A percentile compares a stretch with the other conserved stretches of the same genome.
These are phyloP conservation scores for Microcebus ravelobensis DNA, from an alignment of 2,113 vertebrate species.

Conservation along the genomic window DNA sequence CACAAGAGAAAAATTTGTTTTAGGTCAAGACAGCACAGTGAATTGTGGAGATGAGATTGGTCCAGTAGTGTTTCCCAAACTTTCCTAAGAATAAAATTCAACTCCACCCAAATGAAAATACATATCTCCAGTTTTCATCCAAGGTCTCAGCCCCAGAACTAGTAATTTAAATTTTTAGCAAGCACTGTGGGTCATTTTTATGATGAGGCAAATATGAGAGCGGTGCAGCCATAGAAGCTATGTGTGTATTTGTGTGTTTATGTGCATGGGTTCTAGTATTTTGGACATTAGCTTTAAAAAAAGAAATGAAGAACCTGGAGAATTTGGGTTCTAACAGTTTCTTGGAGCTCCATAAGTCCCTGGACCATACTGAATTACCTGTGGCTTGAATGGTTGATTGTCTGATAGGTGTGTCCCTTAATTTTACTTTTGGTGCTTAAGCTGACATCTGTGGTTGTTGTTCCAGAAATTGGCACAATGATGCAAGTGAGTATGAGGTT, in stretches of 20 bases:
- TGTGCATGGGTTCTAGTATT: not conserved
- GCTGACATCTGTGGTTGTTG: not conserved
- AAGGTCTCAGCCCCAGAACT: not conserved
- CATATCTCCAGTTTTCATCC: not conserved
- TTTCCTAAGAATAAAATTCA: not conserved
- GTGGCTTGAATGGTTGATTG: not conserved
- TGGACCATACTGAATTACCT: not conserved
- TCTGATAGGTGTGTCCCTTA: not conserved
- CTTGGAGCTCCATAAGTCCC: not conserved
- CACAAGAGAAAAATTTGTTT: not conserved
- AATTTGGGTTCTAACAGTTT: not conserved
- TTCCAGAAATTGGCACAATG: too few species aligned
- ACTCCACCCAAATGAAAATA: not conserved
- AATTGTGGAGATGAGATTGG: not conserved
- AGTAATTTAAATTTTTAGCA: not conserved
- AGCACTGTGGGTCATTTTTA: not conserved
- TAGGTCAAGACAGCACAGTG: not conserved
- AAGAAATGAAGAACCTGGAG: not conserved
- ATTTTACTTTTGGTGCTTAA: not conserved
- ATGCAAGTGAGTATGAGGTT: not conserved
- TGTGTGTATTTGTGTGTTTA: too few species aligned
- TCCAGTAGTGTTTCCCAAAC: not conserved
- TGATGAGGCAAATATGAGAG: not conserved
- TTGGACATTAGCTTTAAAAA: not conserved
- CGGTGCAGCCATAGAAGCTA: not conserved